These are phyloP conservation scores for Chesias legatella DNA, from an alignment of 2,888 invertebrate genomes.

Conservation along the genomic window DNA sequence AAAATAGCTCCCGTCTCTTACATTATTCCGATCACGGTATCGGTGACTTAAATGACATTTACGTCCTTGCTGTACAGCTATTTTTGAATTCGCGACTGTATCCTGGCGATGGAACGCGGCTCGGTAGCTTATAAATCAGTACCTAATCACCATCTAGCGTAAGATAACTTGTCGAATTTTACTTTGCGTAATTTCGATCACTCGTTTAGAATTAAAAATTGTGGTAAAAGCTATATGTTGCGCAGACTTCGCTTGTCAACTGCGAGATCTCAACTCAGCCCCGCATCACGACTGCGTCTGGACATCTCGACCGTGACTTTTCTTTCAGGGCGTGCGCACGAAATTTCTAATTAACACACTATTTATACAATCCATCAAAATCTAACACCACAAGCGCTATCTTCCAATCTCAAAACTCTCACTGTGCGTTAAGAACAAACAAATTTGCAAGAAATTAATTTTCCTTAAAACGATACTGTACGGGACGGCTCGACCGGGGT, in stretches of 20 bases:
- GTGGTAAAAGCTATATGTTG: conserved; percentile 5
- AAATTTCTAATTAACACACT: conserved; percentile 57
- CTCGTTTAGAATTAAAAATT: too few relatives aligned
- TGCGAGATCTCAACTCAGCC: conserved; percentile 29
- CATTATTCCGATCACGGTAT: conserved; percentile 65
- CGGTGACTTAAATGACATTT: conserved; percentile 55
- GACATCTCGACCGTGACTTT: conserved; percentile 69
- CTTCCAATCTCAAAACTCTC: conserved; percentile 27
- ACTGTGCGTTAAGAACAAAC: conserved; percentile 14
- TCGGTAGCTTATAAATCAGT: background rate
- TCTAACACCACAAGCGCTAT: conserved; percentile 24
- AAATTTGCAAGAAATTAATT: conserved; percentile 12
- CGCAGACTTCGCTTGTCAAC: conserved; percentile 9
- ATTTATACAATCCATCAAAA: conserved; percentile 34
- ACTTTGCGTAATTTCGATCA: too few relatives aligned
- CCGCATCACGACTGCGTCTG: conserved; percentile 42
- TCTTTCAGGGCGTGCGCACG: conserved; percentile 58
- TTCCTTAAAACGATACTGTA: too few relatives aligned
- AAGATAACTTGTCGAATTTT: too few relatives aligned
- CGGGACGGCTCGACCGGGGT: too few relatives aligned
- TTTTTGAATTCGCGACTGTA: conserved; percentile 25
- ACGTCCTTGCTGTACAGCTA: conserved; percentile 44
- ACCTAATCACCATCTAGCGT: too few relatives aligned
- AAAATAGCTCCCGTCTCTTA: conserved; percentile 47
- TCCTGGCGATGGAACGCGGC: background rate